Percentiles rank a stretch among this genome's conserved stretches.
Evolutionary conservation across 2,888 invertebrate genomes (phyloP).

Genomic region (Himalopsyche tibetana): DNA sequence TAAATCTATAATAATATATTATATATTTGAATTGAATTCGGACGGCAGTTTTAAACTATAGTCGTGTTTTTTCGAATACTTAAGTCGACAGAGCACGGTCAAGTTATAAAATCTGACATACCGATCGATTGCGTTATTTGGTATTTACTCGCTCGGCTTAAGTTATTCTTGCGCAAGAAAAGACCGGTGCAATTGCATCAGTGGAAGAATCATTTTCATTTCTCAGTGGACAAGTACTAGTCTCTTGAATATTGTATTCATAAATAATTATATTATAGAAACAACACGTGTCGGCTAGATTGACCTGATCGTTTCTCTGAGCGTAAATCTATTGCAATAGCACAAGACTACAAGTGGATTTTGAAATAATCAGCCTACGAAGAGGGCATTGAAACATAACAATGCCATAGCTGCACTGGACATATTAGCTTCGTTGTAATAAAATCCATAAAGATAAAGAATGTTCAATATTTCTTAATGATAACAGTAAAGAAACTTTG

Average conservation of each 20-base stretch:
- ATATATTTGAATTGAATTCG: too few species aligned
- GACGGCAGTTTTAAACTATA: too few species aligned
- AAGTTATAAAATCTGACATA: neutral
- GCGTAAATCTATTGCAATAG: conserved; percentile 13
- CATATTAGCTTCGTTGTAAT: neutral
- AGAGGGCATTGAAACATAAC: neutral
- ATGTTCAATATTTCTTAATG: neutral
- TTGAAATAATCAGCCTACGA: neutral
- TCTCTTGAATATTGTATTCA: neutral
- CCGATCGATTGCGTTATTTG: conserved; percentile 3
- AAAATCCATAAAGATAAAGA: neutral
- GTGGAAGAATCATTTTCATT: conserved; percentile 31
- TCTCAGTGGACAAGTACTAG: neutral
- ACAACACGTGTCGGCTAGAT: neutral
- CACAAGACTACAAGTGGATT: neutral
- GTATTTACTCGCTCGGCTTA: neutral
- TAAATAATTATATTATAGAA: conserved; percentile 14
- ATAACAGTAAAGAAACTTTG: neutral
- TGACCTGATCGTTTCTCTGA: conserved; percentile 12
- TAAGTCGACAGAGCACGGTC: neutral
- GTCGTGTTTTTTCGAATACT: too few species aligned
- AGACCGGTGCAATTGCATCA: conserved; percentile 13
- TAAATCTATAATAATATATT: too few species aligned
- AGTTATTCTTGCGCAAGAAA: neutral
- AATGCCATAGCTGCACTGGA: neutral